Percentiles rank a stretch among this genome's conserved stretches.
These are phyloP conservation scores for Onthophagus sagittarius DNA, from an alignment of 2,888 invertebrate species.

Conservation along the genomic window DNA sequence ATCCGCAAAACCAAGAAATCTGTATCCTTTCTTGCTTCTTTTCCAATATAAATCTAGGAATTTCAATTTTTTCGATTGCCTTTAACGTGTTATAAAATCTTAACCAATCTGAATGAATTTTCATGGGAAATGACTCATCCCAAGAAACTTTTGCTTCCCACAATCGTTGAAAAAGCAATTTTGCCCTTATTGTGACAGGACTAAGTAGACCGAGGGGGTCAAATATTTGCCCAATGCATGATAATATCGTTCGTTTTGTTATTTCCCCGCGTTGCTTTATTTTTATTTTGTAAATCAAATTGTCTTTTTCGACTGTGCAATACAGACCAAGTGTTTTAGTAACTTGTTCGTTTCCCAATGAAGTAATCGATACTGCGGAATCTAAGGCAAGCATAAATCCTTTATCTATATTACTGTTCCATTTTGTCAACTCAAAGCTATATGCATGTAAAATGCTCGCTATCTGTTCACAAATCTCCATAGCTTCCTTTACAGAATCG, in stretches of 20 bases:
- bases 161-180: too few species aligned
- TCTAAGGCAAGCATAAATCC: too few species aligned
- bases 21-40: not conserved
- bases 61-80: too few species aligned
- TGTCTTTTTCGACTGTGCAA: not conserved
- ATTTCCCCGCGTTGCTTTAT: not conserved
- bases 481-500: not conserved
- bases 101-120: conserved; percentile 11
- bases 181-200: too few species aligned
- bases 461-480: not conserved
- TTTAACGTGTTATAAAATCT: conserved; percentile 8
- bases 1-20: conserved; percentile 21
- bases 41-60: too few species aligned
- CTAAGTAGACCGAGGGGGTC: too few species aligned
- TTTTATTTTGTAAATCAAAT: not conserved
- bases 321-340: too few species aligned
- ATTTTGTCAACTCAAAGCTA: too few species aligned
- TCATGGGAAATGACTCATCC: conserved; percentile 14
- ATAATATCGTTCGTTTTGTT: conserved; percentile 17
- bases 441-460: not conserved
- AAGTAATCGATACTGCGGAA: too few species aligned
- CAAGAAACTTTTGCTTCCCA: conserved; percentile 19
- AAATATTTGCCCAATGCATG: too few species aligned
- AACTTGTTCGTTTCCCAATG: too few species aligned
- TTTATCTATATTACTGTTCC: too few species aligned